phyloP scores from a whole-genome alignment of 2,113 vertebrate species.

The Lanius ludovicianus region DNA sequence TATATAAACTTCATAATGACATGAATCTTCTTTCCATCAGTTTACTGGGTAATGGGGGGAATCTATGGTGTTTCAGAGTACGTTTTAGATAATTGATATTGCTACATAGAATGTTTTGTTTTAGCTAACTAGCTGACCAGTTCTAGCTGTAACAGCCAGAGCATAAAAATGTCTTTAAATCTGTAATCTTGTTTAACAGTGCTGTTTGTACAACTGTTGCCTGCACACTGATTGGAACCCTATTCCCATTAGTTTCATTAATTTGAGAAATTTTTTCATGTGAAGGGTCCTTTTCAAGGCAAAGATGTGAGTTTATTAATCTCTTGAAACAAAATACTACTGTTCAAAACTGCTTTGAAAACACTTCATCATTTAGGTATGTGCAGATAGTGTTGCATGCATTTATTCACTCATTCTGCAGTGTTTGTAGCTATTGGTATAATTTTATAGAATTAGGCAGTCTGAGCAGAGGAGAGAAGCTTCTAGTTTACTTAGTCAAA shows the following conservation, averaged over 20 bases:
- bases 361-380: background rate
- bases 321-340: background rate
- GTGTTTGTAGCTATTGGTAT: background rate
- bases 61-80: background rate
- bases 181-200: background rate
- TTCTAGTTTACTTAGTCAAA: background rate
- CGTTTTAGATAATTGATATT: background rate
- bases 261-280: background rate
- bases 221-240: background rate
- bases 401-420: background rate
- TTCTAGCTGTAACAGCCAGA: background rate
- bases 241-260: background rate
- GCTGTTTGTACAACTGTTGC: background rate
- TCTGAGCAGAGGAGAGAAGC: background rate
- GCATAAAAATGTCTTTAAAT: background rate
- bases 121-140: background rate
- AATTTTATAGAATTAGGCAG: background rate
- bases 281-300: background rate
- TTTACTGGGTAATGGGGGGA: background rate
- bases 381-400: background rate
- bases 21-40: background rate
- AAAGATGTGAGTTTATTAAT: background rate
- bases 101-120: background rate
- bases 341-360: background rate
- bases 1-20: background rate